Percentiles rank a stretch among this genome's conserved stretches.
Conservation (phyloP, 1,140 invertebrate species). For the Dendroctonus valens region DNA sequence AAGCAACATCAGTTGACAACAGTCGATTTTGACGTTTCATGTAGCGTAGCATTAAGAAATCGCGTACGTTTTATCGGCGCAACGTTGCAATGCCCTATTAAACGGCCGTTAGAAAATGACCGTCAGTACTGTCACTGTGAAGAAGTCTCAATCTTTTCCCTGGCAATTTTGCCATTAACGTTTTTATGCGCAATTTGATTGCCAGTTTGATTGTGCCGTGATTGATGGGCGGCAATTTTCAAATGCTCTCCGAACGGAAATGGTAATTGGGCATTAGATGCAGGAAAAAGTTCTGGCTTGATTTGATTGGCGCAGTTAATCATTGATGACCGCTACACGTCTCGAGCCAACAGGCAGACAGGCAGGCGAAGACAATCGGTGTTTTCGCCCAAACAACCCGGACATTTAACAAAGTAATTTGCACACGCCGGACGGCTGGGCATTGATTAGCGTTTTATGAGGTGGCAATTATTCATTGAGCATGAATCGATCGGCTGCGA, state of each 20-base stretch:
- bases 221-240: constrained; percentile 11
- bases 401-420: no score
- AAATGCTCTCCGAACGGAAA: constrained; percentile 1
- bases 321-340: no score
- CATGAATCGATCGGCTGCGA: no score
- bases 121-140: neutral
- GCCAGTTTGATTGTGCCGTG: constrained; percentile 10
- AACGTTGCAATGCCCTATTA: neutral
- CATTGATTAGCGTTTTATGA: no score
- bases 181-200: constrained; percentile 9
- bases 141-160: constrained; percentile 11
- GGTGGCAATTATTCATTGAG: no score
- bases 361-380: no score
- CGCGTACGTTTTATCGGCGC: neutral
- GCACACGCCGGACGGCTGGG: no score
- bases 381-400: no score
- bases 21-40: neutral
- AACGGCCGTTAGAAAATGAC: neutral
- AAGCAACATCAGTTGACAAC: no score
- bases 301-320: no score
- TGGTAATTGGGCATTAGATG: constrained; percentile 1
- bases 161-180: constrained; percentile 7
- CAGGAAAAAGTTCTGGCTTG: no score
- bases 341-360: no score
- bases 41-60: constrained; percentile 6